Base-by-base conservation (phyloP, 2,888 invertebrate genomes). In the Idaea biselata region DNA sequence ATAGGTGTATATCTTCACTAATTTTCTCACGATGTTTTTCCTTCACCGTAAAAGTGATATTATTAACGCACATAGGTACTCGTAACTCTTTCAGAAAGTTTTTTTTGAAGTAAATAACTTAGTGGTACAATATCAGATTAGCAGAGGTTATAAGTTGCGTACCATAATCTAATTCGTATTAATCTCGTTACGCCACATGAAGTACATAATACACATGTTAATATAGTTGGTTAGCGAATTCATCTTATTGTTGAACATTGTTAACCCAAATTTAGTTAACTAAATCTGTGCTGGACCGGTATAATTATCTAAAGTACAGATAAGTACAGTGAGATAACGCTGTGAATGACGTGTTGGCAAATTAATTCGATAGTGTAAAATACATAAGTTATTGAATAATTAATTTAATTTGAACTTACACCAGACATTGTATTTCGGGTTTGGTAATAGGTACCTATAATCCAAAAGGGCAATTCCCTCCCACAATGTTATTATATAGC, bases 151-250 rank as follows among this genome's bases (percentile, higher is more conserved):
- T 44, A 14, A 44, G 14, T 44, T 44, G 44, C 44, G 11, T 44
- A 44, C 44, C 8, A 44, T 44, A 44, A 44, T 44, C 44, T 62
- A 59, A 62, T 61, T 62, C 62, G 62, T 58, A 64, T 63, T 64
- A 33, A 67, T 67, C 61, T 64, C 60, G 68, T 68, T 66, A 66
- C 62, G 65, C 63, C 65, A 66, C 63, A 64, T 68, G 67, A 70
- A 59, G 54, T 58, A 55, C 59, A 59, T 63, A 63, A 64, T 62
- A 60, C 58, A 62, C 59, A 62, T 63, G 44, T 55, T 61, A 66
- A 61, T 63, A 5, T 53, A 11, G 56, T 18, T 18, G 11, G 44
- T 44, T 5, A 44, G 11, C 44, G 14, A 44, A 11, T 44, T 44
- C 11, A 44, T 44, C 44, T 44, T 11, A 11, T 44, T 44, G 11